These are phyloP conservation scores for Asarcornis scutulata DNA, from an alignment of 2,113 vertebrate genomes.

Conservation along the genomic window DNA sequence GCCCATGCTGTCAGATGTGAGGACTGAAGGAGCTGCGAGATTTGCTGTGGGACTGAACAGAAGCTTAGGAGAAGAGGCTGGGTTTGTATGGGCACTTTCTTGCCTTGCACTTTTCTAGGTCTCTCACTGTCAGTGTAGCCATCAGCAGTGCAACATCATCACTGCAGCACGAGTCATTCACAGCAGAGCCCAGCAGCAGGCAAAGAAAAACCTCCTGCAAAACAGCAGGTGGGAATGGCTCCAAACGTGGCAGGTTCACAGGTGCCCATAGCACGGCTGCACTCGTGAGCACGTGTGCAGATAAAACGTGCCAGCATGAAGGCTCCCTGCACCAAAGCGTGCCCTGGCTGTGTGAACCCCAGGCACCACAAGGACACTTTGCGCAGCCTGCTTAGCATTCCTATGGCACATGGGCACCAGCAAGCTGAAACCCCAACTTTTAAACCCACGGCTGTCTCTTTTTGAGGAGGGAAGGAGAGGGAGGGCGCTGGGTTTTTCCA, in stretches of 20 bases:
- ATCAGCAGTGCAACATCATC: background rate
- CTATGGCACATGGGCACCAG: conserved; percentile 73
- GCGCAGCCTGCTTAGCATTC: conserved; percentile 74
- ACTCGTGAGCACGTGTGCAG: background rate
- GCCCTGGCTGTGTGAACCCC: no score
- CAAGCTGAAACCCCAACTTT: conserved; percentile 76
- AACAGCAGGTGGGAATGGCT: background rate
- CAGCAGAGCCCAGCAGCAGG: background rate
- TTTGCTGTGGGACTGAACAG: background rate
- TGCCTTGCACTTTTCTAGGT: background rate
- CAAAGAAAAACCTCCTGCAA: background rate
- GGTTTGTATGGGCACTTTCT: background rate
- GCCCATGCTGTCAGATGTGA: background rate
- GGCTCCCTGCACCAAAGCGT: background rate
- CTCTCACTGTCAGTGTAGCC: rapidly evolving
- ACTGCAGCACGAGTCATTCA: background rate
- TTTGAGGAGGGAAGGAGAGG: conserved; percentile 70
- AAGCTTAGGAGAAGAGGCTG: background rate
- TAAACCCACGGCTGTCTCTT: conserved; percentile 74
- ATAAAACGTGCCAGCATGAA: conserved; percentile 3
- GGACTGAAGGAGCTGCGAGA: background rate
- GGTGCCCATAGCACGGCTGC: background rate
- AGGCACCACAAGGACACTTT: conserved; percentile 53
- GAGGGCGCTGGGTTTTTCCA: conserved; percentile 27
- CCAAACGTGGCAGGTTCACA: background rate